Evolutionary conservation across 2,797 vertebrate species (phyloP).

Genomic region (Argyrosomus regius): DNA sequence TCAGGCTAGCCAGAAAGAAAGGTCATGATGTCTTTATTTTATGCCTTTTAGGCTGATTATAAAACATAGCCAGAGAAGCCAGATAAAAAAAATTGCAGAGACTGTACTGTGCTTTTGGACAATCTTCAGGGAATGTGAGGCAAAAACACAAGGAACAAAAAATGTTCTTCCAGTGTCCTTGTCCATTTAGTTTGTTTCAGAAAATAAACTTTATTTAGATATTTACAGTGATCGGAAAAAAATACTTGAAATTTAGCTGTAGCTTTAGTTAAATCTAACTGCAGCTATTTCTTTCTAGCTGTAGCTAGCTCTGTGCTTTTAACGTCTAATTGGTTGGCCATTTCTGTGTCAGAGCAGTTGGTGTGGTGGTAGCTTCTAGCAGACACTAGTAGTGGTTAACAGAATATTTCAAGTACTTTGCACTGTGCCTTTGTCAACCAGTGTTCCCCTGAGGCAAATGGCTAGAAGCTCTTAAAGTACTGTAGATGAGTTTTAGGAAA

Average conservation of each 20-base stretch:
- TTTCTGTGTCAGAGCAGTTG: no score
- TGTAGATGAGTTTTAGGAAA: slow-evolving; percentile 29
- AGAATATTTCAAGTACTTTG: not conserved
- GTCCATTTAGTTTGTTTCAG: not conserved
- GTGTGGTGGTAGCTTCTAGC: no score
- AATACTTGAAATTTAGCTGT: no score
- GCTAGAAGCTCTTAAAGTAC: not conserved
- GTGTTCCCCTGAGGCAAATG: slow-evolving; percentile 13
- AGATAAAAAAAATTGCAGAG: not conserved
- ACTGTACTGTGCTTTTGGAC: not conserved
- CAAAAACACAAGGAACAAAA: not conserved
- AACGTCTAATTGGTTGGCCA: no score
- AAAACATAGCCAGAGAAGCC: not conserved
- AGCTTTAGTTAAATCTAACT: no score
- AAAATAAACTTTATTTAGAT: not conserved
- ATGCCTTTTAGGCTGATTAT: not conserved
- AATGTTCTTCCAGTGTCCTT: not conserved
- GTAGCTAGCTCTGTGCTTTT: no score
- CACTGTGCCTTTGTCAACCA: not conserved
- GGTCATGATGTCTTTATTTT: not conserved
- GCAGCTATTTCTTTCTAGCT: no score
- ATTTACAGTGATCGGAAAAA: not conserved
- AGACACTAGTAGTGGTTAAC: not conserved
- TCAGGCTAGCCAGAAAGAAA: not conserved
- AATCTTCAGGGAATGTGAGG: not conserved